Evolutionary conservation across 2,888 invertebrate species (phyloP).

Genomic region (Malacosoma neustria): DNA sequence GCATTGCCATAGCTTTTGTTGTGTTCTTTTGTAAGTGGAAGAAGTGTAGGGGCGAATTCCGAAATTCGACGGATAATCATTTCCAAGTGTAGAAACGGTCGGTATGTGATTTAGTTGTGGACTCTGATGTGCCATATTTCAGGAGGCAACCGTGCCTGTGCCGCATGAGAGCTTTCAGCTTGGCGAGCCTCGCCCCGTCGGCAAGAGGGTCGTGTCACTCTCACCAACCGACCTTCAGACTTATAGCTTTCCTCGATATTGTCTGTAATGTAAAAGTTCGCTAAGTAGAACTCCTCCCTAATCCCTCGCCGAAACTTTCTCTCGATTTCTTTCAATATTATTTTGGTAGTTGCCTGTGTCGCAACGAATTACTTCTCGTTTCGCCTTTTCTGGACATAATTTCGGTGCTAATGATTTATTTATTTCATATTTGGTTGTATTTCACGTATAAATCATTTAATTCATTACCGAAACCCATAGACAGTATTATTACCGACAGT

Average conservation of each 20-base stretch:
- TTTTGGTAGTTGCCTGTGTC: conserved; percentile 20
- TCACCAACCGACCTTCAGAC: conserved; percentile 27
- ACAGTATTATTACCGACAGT: too few relatives aligned
- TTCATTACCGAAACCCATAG: too few relatives aligned
- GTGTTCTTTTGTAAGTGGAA: conserved; percentile 46
- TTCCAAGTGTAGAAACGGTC: conserved; percentile 44
- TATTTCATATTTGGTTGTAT: background rate
- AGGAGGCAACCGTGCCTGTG: conserved; percentile 37
- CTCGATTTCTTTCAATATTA: conserved; percentile 29
- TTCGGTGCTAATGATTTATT: background rate
- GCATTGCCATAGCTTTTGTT: conserved; percentile 22
- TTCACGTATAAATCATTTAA: too few relatives aligned
- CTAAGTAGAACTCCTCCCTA: conserved; percentile 47
- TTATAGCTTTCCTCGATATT: conserved; percentile 50
- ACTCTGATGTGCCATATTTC: conserved; percentile 24
- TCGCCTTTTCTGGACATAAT: background rate
- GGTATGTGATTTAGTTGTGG: conserved; percentile 34
- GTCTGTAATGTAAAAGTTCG: conserved; percentile 52
- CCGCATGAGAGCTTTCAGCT: conserved; percentile 56
- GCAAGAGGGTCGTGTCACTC: conserved; percentile 31
- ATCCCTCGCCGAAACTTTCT: conserved; percentile 42
- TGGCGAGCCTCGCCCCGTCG: conserved; percentile 28
- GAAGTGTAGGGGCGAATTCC: conserved; percentile 52
- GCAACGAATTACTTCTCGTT: conserved; percentile 3
- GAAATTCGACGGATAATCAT: conserved; percentile 61